Evolutionary conservation across 2,888 invertebrate genomes (phyloP).

Genomic region (Apodemia duryi): DNA sequence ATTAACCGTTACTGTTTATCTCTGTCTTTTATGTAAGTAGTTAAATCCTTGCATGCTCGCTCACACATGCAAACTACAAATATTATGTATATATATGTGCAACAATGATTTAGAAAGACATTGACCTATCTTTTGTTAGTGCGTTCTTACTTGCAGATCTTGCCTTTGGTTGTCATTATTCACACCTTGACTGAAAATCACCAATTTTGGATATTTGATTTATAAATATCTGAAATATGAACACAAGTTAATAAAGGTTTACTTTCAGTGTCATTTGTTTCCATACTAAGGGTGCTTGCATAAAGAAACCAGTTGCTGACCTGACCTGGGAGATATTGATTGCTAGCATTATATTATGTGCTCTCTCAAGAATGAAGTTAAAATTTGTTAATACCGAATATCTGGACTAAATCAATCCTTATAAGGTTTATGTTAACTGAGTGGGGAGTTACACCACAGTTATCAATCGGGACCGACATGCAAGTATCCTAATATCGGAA

Average conservation of each 20-base stretch:
- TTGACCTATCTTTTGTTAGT: not conserved
- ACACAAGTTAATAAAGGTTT: no score
- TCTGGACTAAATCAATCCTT: not conserved
- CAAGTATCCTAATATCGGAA: no score
- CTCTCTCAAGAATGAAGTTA: not conserved
- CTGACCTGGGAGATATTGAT: not conserved
- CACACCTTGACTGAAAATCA: no score
- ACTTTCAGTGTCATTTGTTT: no score
- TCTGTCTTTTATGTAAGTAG: not conserved
- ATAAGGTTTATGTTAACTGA: not conserved
- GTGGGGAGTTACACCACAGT: no score
- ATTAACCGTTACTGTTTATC: not conserved
- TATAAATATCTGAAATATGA: no score
- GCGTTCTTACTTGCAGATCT: no score
- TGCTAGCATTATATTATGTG: not conserved
- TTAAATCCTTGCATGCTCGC: not conserved
- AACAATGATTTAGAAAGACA: not conserved
- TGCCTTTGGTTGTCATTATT: no score
- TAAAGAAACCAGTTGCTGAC: not conserved
- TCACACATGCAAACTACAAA: not conserved
- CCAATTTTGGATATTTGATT: no score
- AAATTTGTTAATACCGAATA: not conserved
- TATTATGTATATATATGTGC: not conserved
- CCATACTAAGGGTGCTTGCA: not conserved
- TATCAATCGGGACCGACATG: no score